Conservation (phyloP, 2,113 vertebrate genomes). For the Sylvilagus bachmani region DNA sequence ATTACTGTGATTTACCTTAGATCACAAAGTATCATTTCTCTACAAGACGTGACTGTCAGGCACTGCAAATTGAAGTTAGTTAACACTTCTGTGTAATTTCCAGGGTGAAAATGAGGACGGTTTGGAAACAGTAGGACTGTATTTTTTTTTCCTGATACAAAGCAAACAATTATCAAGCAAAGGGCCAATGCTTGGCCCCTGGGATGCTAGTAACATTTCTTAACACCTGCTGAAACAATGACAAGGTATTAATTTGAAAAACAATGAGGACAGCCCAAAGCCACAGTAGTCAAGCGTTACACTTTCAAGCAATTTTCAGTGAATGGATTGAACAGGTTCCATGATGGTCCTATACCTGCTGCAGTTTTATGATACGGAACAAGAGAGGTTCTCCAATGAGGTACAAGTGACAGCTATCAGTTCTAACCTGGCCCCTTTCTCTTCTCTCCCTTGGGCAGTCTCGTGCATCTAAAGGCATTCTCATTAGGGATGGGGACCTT, state of each 20-base stretch:
- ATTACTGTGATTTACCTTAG: conserved; percentile 91
- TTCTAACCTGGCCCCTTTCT: conserved; percentile 19
- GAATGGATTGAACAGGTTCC: conserved; percentile 81
- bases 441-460: conserved; percentile 29
- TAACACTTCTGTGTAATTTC: conserved; percentile 94
- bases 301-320: conserved; percentile 91
- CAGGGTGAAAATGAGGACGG: conserved; percentile 96
- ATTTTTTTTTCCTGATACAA: conserved; percentile 91
- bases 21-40: conserved; percentile 93
- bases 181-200: conserved; percentile 91
- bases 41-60: conserved; percentile 92
- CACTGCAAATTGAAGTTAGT: conserved; percentile 95
- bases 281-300: conserved; percentile 92
- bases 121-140: conserved; percentile 91
- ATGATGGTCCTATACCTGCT: conserved; percentile 83
- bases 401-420: conserved; percentile 44
- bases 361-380: conserved; percentile 78
- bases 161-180: conserved; percentile 96
- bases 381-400: conserved; percentile 72
- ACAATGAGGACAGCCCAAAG: conserved; percentile 91
- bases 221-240: conserved; percentile 93
- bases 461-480: conserved; percentile 1
- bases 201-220: conserved; percentile 90
- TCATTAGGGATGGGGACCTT: background rate
- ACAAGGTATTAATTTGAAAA: conserved; percentile 97